Conservation (phyloP, 1,140 invertebrate species). For the Frieseomelitta varia region DNA sequence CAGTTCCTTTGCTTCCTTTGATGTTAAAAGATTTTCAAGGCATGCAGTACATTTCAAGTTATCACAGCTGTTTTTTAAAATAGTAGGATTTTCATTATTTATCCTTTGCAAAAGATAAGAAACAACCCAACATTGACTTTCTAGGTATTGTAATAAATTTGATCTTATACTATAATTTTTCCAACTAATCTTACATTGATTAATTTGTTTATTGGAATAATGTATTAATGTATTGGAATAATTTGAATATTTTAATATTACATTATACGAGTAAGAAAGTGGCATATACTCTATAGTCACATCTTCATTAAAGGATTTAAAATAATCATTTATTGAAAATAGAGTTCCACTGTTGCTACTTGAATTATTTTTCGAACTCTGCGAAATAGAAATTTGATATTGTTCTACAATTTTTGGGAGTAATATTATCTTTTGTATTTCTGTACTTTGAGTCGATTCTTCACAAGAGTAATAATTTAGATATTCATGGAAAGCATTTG, state of each 20-base stretch:
- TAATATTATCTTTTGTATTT: constrained; percentile 34
- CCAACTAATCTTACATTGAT: constrained; percentile 39
- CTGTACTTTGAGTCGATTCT: not conserved
- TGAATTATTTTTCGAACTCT: constrained; percentile 35
- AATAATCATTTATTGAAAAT: constrained; percentile 48
- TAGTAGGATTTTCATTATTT: constrained; percentile 72
- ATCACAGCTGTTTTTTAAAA: constrained; percentile 70
- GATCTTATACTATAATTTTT: constrained; percentile 64
- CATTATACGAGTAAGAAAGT: constrained; percentile 54
- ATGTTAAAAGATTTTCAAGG: constrained; percentile 79
- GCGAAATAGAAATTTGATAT: constrained; percentile 56
- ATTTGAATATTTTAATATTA: constrained; percentile 62
- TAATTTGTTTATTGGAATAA: constrained; percentile 32
- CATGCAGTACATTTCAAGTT: constrained; percentile 72
- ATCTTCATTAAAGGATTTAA: constrained; percentile 35
- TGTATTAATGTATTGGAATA: not conserved
- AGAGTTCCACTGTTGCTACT: constrained; percentile 20
- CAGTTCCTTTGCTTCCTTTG: constrained; percentile 77
- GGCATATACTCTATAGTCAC: constrained; percentile 38
- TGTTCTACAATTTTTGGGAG: constrained; percentile 64
- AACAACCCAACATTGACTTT: constrained; percentile 83
- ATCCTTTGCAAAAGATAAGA: constrained; percentile 83
- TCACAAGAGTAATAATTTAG: constrained; percentile 58
- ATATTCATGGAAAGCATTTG: constrained; percentile 63
- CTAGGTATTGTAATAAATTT: constrained; percentile 83